Evolutionary conservation across 2,888 invertebrate species (phyloP).

Genomic region (Eupithecia vulgata): DNA sequence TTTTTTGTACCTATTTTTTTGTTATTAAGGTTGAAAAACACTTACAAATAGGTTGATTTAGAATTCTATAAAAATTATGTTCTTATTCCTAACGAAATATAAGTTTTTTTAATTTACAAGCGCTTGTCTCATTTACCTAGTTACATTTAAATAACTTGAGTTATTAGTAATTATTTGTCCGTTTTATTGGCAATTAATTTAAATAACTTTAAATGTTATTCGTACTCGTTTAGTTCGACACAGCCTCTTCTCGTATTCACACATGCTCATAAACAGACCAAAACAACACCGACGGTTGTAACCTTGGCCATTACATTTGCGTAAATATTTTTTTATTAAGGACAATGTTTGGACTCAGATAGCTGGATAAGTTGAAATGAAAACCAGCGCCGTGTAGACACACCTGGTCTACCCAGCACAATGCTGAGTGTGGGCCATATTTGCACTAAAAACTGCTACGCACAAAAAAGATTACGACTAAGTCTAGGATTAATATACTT

Average conservation of each 20-base stretch:
- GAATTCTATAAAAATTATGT: slow-evolving; percentile 12
- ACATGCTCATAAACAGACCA: background rate
- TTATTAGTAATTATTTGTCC: slow-evolving; percentile 27
- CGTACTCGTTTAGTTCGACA: background rate
- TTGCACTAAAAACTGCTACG: too few species aligned
- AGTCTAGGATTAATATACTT: too few species aligned
- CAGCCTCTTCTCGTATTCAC: background rate
- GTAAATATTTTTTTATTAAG: background rate
- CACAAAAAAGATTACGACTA: too few species aligned
- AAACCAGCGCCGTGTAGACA: too few species aligned
- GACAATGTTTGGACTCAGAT: background rate
- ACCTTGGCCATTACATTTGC: background rate
- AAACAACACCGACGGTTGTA: background rate
- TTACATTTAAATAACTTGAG: slow-evolving; percentile 29
- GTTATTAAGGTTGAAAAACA: background rate
- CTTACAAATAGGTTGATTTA: background rate
- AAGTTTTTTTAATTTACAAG: slow-evolving; percentile 28
- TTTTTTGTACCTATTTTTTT: background rate
- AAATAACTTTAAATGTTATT: background rate
- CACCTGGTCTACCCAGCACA: too few species aligned
- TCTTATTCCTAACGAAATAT: slow-evolving; percentile 28
- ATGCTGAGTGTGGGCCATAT: too few species aligned
- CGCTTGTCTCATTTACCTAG: slow-evolving; percentile 15
- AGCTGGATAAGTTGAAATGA: background rate
- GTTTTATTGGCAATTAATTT: slow-evolving; percentile 33